Conservation (phyloP, 37 sponge, comb jelly and placozoan species). For the Ianthella basta region DNA sequence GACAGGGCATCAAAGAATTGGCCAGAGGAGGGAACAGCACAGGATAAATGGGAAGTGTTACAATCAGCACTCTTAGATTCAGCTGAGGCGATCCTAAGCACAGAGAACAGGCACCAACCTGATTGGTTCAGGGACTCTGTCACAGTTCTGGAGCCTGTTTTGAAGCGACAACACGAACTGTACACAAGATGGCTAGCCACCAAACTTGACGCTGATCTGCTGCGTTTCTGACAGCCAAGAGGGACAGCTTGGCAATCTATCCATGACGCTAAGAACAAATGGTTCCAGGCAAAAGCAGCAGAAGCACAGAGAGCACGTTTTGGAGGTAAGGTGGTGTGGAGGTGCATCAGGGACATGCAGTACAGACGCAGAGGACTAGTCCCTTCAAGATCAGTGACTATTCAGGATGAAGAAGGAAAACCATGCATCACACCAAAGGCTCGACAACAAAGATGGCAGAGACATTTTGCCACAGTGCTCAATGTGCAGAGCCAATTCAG, state of each 20-base stretch:
- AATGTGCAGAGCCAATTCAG: slow-evolving; percentile 27
- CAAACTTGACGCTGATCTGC: neutral
- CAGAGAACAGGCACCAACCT: slow-evolving; percentile 15
- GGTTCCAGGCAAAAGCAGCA: slow-evolving; percentile 31
- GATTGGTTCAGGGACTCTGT: slow-evolving; percentile 22
- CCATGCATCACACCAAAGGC: slow-evolving; percentile 23
- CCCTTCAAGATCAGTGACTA: slow-evolving; percentile 7
- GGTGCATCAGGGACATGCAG: slow-evolving; percentile 44
- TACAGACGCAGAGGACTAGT: slow-evolving; percentile 43
- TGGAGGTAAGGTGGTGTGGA: slow-evolving; percentile 34
- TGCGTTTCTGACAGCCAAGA: slow-evolving; percentile 5
- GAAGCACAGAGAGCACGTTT: slow-evolving; percentile 39
- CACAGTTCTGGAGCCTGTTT: neutral
- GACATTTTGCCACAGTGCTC: slow-evolving; percentile 17
- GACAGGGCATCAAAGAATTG: slow-evolving; percentile 22
- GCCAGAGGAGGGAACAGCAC: slow-evolving; percentile 21
- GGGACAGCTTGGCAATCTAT: slow-evolving; percentile 25
- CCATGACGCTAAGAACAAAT: slow-evolving; percentile 9
- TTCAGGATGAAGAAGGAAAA: slow-evolving; percentile 36
- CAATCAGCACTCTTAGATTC: slow-evolving; percentile 23
- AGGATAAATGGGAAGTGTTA: slow-evolving; percentile 30
- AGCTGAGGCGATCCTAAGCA: slow-evolving; percentile 27
- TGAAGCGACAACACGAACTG: neutral
- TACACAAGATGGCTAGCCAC: neutral
- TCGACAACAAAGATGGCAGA: slow-evolving; percentile 28